Evolutionary conservation across 2,113 vertebrate species (phyloP), one percentile per base, ranked within the genome.

Genomic region (Macroglossus sobrinus): DNA sequence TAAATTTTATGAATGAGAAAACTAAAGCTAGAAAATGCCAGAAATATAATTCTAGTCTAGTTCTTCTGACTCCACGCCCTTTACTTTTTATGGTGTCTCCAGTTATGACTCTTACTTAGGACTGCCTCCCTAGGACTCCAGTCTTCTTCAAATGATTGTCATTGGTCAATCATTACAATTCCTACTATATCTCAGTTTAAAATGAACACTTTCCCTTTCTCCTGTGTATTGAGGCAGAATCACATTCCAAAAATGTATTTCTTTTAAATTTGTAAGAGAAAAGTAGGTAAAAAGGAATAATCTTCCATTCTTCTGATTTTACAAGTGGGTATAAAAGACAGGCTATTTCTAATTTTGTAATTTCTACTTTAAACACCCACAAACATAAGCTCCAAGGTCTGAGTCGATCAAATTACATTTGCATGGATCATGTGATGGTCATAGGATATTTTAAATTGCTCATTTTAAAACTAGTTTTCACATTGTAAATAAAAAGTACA

Each of bases 391-490:
- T 76, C 40, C 7, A 11, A 33, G 6, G 10, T 45, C 53, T 43
- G 26, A 91, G 18, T 8, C 69, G 7, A 64, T 19, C 10, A 61
- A 21, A 10, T 84, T 79, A 74, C 33, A 40, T 92, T 72, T 93
- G 47, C 13, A 21, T 84, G 18, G 35, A 30, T 75, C 22, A 55
- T 43, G 28, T 38, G 59, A 45, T 74, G 15, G n/a, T 19, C 50
- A 88, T 24, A 88, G 43, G 4, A 35, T 79, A 4, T 93, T 71
- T 79, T 61, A 35, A 88, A 43, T 26, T 55, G 75, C 40, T 87
- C 50, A 63, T 35, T 76, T 63, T 94, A 33, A 91, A 91, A 59
- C 64, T 7, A 71, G 43, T 75, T 97, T 81, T 89, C n/a, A 74
- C 26, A 53, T 92, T 64, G 13, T 78, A 93, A 95, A 85, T 90